Conservation (phyloP, 2,797 vertebrate species). For the Brachyalestes nurse region DNA sequence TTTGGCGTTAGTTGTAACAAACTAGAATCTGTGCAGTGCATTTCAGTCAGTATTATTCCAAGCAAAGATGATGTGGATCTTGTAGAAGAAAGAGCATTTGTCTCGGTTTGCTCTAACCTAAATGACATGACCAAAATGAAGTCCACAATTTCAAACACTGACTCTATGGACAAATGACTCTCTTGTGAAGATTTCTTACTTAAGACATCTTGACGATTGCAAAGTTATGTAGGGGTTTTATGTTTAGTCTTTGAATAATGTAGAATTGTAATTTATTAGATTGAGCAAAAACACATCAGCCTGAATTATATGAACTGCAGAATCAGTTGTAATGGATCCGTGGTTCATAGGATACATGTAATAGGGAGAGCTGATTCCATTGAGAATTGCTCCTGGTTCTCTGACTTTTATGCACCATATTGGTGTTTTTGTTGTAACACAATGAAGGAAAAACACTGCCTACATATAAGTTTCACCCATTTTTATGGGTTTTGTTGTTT, state of each 20-base stretch:
- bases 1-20: neutral
- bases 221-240: slow-evolving; percentile 10
- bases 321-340: slow-evolving; percentile 48
- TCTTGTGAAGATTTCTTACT: neutral
- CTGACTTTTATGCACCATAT: slow-evolving; percentile 78
- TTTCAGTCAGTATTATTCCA: slow-evolving; percentile 39
- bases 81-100: neutral
- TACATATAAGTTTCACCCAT: slow-evolving; percentile 40
- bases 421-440: slow-evolving; percentile 77
- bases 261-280: slow-evolving; percentile 36
- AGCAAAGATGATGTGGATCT: neutral
- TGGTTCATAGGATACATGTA: slow-evolving; percentile 43
- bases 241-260: slow-evolving; percentile 4
- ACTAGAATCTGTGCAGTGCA: slow-evolving; percentile 33
- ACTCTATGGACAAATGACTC: neutral
- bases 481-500: slow-evolving; percentile 24
- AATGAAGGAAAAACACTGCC: slow-evolving; percentile 65
- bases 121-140: slow-evolving; percentile 20
- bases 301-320: neutral
- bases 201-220: neutral
- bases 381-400: slow-evolving; percentile 44
- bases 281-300: slow-evolving; percentile 35
- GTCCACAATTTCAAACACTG: slow-evolving; percentile 5
- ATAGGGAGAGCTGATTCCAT: slow-evolving; percentile 48
- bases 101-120: neutral